Conservation (phyloP, 2,888 invertebrate species). For the Himalopsyche anomala region DNA sequence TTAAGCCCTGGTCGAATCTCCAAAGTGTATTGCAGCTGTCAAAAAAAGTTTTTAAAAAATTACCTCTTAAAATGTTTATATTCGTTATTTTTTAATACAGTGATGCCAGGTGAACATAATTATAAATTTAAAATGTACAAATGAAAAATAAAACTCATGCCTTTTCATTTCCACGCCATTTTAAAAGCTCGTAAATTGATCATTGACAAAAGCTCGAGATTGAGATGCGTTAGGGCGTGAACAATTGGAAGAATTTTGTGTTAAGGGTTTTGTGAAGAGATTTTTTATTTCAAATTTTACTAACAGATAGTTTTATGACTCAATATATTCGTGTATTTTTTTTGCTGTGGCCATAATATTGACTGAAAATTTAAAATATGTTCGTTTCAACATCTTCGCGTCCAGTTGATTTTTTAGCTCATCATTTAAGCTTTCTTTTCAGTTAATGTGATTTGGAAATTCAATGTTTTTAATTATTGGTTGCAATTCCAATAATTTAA, state of each 20-base stretch:
- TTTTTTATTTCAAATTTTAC: background rate
- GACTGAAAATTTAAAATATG: background rate
- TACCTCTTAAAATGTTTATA: too few species aligned
- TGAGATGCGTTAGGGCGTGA: background rate
- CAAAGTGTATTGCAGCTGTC: too few species aligned
- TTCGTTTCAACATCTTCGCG: background rate
- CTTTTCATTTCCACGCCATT: background rate
- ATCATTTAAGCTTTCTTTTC: background rate
- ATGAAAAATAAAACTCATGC: too few species aligned
- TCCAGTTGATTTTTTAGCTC: background rate
- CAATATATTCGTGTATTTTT: background rate
- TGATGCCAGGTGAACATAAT: too few species aligned
- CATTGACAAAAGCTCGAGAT: background rate
- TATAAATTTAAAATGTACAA: too few species aligned
- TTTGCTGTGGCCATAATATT: conserved; percentile 12
- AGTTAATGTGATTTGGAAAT: too few species aligned
- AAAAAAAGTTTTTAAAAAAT: too few species aligned
- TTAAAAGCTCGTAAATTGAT: background rate
- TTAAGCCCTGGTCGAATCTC: too few species aligned
- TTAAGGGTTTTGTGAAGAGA: background rate
- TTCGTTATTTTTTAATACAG: too few species aligned
- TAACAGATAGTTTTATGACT: background rate
- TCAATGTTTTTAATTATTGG: too few species aligned
- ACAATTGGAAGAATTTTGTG: background rate
- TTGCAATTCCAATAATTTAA: too few species aligned